A percentile compares a stretch with the other conserved stretches of the same genome.
Evolutionary conservation across 2,797 vertebrate genomes (phyloP).

Genomic region (Myoxocephalus aenaeus): DNA sequence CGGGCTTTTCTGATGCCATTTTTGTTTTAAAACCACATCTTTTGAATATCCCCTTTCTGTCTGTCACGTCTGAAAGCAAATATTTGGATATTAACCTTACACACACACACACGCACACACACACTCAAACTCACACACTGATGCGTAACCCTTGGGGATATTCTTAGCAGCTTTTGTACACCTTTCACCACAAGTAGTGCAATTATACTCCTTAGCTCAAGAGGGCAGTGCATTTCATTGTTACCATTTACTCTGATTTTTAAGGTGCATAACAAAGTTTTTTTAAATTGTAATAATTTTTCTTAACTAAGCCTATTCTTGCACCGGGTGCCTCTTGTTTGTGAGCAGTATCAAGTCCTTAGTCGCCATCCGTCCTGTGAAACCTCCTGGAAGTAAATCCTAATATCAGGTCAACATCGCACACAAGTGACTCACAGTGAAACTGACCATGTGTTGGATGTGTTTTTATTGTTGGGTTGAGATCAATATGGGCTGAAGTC

Average conservation of each 20-base stretch:
- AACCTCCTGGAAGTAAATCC: slow-evolving; percentile 56
- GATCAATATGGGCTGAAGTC: slow-evolving; percentile 83
- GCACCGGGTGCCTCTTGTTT: slow-evolving; percentile 89
- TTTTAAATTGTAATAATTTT: slow-evolving; percentile 22
- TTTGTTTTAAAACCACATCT: slow-evolving; percentile 62
- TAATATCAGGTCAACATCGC: slow-evolving; percentile 55
- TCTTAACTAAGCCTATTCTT: slow-evolving; percentile 66
- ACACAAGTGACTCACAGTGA: slow-evolving; percentile 73
- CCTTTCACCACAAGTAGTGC: slow-evolving; percentile 75
- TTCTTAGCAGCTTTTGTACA: slow-evolving; percentile 76
- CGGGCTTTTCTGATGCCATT: slow-evolving; percentile 75
- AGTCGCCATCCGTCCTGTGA: slow-evolving; percentile 59
- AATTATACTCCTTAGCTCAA: slow-evolving; percentile 61
- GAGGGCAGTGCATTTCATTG: slow-evolving; percentile 49
- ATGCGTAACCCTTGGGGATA: slow-evolving; percentile 44
- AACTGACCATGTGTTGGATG: slow-evolving; percentile 47
- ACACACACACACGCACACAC: slow-evolving; percentile 21
- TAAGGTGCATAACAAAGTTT: slow-evolving; percentile 53
- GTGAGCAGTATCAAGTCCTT: slow-evolving; percentile 65
- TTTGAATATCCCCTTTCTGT: slow-evolving; percentile 27
- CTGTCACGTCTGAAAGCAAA: slow-evolving; percentile 21
- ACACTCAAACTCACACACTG: neutral
- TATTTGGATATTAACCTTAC: slow-evolving; percentile 29
- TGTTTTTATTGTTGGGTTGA: slow-evolving; percentile 79
- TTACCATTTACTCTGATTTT: slow-evolving; percentile 57